Percentiles rank a stretch among this genome's conserved stretches.
These are phyloP conservation scores for Parapsyche elsis DNA, from an alignment of 1,140 invertebrate species.

Conservation along the genomic window DNA sequence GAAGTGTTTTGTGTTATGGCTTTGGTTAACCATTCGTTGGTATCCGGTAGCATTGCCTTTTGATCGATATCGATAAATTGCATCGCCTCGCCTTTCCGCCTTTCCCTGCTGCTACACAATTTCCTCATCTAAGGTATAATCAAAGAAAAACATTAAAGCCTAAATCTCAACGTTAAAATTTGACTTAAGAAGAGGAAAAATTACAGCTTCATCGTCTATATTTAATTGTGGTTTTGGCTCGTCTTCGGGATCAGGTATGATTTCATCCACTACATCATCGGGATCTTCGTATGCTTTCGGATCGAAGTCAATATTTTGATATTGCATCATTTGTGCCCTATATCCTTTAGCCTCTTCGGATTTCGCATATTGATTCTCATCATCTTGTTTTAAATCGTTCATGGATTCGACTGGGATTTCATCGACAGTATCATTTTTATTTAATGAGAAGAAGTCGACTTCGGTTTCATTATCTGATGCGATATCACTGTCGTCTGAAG, in stretches of 20 bases:
- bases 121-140: conserved; percentile 61
- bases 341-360: neutral
- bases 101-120: conserved; percentile 63
- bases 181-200: conserved; percentile 1
- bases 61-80: conserved; percentile 86
- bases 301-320: neutral
- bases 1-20: conserved; percentile 80
- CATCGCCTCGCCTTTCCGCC: conserved; percentile 67
- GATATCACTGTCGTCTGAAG: conserved; percentile 62
- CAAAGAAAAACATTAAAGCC: neutral
- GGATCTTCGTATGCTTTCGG: neutral
- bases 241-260: neutral
- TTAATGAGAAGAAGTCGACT: conserved; percentile 69
- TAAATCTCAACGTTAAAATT: conserved; percentile 31
- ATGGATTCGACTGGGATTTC: neutral
- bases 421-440: conserved; percentile 57
- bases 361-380: neutral
- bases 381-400: neutral
- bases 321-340: neutral
- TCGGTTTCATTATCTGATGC: conserved; percentile 61
- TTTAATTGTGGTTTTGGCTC: neutral
- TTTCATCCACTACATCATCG: neutral
- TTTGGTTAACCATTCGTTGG: conserved; percentile 84
- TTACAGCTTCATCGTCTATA: conserved; percentile 25
- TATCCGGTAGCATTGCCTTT: conserved; percentile 82